These are phyloP conservation scores for Phrixothrix hirtus DNA, from an alignment of 2,888 invertebrate species.

Conservation along the genomic window DNA sequence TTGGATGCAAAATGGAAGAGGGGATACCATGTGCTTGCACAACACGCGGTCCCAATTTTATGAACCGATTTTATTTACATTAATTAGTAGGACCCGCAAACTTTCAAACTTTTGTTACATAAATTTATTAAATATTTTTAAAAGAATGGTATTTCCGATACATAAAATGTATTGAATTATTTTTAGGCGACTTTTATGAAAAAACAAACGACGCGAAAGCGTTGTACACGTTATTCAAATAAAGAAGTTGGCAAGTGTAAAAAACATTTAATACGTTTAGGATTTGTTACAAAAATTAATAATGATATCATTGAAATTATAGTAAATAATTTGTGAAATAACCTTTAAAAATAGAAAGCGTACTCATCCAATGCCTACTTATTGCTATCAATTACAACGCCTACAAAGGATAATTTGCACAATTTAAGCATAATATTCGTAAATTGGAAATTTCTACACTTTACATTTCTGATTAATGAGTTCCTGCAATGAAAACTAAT, in stretches of 20 bases:
- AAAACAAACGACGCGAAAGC: too few species aligned
- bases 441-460: constrained; percentile 18
- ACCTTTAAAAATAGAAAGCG: constrained; percentile 49
- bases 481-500: constrained; percentile 3
- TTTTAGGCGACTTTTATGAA: too few species aligned
- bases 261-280: too few species aligned
- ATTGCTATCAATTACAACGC: constrained; percentile 36
- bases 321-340: constrained; percentile 43
- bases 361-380: constrained; percentile 31
- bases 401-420: constrained; percentile 31
- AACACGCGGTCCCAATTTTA: neutral
- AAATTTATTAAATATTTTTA: constrained; percentile 3
- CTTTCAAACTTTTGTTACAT: constrained; percentile 8
- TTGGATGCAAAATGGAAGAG: neutral
- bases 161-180: too few species aligned
- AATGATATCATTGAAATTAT: constrained; percentile 33
- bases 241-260: too few species aligned
- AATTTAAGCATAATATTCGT: constrained; percentile 27
- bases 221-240: too few species aligned
- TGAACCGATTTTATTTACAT: neutral
- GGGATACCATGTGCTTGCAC: neutral
- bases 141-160: too few species aligned
- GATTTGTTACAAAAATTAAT: constrained; percentile 24
- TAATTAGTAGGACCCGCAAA: too few species aligned
- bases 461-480: constrained; percentile 16